Evolutionary conservation across 2,797 vertebrate species (phyloP).

Genomic region (Perodicticus potto): DNA sequence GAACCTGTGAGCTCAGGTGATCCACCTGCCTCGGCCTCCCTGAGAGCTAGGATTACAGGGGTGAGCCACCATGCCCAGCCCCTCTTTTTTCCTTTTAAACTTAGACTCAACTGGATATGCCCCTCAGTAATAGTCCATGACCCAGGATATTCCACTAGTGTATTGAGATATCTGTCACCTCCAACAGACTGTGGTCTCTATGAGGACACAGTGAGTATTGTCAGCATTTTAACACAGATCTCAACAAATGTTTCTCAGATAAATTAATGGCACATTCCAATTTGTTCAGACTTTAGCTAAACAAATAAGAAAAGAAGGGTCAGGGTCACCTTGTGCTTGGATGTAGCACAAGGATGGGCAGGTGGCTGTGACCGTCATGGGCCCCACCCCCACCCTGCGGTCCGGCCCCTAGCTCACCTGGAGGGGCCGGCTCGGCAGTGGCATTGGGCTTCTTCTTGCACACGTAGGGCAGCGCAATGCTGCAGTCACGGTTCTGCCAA

Average conservation of each 20-base stretch:
- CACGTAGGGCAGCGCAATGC: slow-evolving; percentile 94
- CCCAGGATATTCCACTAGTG: not conserved
- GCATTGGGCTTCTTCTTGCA: slow-evolving; percentile 97
- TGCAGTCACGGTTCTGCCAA: slow-evolving; percentile 97
- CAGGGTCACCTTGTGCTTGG: not conserved
- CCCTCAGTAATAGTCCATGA: not conserved
- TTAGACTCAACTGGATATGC: not conserved
- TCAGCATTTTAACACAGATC: not conserved
- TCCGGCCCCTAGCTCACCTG: slow-evolving; percentile 84
- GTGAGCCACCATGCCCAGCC: too few species aligned
- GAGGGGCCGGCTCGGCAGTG: slow-evolving; percentile 91
- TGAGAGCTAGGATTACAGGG: too few species aligned
- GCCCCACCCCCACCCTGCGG: accelerated
- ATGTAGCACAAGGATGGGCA: not conserved
- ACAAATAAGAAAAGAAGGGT: not conserved
- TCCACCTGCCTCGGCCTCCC: too few species aligned
- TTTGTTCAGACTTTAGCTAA: not conserved
- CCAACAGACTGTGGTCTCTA: not conserved
- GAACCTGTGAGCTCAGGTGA: too few species aligned
- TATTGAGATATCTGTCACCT: not conserved
- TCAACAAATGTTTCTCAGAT: not conserved
- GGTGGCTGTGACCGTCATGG: not conserved
- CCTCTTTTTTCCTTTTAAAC: not conserved
- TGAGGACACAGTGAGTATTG: not conserved
- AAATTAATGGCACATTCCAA: not conserved